Base-by-base conservation (phyloP, 2,113 vertebrate species). In the Thunnus maccoyii region DNA sequence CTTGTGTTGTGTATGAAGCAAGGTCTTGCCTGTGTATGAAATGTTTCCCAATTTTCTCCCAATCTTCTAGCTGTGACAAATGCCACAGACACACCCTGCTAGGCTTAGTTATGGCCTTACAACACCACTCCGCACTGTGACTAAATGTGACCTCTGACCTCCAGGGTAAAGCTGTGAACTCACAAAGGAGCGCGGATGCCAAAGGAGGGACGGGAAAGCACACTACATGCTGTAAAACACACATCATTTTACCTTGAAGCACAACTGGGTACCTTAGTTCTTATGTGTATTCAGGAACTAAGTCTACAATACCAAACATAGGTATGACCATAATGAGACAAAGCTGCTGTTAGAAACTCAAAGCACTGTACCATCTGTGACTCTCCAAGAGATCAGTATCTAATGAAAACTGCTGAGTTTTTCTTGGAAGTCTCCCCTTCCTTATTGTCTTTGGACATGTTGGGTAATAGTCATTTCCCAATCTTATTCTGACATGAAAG, bases 401-500 rank as follows among this genome's bases (percentile, higher is more conserved):
- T 88, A 68, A 85, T 78, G 72, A 86, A 86, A 87, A 83, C 55
- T 56, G 73, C 77, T 58, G 86, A 32, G 61, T 64, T 87, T 83
- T 90, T 78, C 88, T 82, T 78, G 82, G 84, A 88, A 88, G 78
- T 84, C 51, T 70, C 14, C 66, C 67, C 54, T 80, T 87, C 64
- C 67, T 75, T 90, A 80, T 88, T 90, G 74, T 92, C 71, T 89
- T 91, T 93, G 90, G 86, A 90, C 57, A 81, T 54, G 78, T 54
- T 77, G 56, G 67, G 76, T 62, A 76, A 69, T 10, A 80, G 74
- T 52, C 54, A 68, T 79, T 83, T 65, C 67, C 76, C 65, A 89
- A 91, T 79, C 86, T 30, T 86, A 75, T 89, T 91, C 76, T 46
- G 51, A 82, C 80, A 90, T 91, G 85, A 91, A 90, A 91, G 86